These are phyloP conservation scores for Asobara japonica DNA, from an alignment of 1,140 invertebrate genomes.

Conservation along the genomic window DNA sequence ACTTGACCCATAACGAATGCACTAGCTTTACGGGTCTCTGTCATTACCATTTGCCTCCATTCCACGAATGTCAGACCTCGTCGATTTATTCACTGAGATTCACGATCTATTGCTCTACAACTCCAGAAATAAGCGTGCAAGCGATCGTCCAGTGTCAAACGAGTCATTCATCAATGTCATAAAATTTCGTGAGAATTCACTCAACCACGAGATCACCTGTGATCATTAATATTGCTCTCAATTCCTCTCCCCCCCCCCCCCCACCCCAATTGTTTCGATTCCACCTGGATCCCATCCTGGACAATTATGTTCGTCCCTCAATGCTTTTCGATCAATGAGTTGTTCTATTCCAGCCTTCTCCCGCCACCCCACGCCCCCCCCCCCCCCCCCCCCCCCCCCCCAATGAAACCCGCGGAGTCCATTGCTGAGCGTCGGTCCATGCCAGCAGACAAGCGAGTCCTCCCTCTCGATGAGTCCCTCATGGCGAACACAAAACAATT, in stretches of 20 bases:
- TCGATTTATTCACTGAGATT: too few relatives aligned
- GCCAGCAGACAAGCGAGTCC: constrained; percentile 61
- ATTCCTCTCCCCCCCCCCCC: background rate
- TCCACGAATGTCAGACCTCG: too few relatives aligned
- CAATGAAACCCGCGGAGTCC: constrained; percentile 54
- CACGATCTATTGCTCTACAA: background rate
- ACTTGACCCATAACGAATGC: too few relatives aligned
- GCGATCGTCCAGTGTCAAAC: background rate
- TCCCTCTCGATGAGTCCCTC: constrained; percentile 13
- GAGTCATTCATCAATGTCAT: background rate
- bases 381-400: background rate
- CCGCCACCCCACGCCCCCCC: background rate
- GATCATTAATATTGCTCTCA: constrained; percentile 15
- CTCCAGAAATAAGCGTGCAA: too few relatives aligned
- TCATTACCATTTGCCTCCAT: too few relatives aligned
- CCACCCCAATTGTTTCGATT: background rate
- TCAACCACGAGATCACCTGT: background rate
- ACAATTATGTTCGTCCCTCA: background rate
- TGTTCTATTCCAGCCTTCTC: too few relatives aligned
- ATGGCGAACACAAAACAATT: background rate
- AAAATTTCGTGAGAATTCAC: background rate
- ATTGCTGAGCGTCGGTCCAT: constrained; percentile 66
- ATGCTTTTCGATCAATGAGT: background rate
- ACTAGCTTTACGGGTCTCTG: too few relatives aligned
- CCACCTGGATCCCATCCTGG: background rate